Evolutionary conservation across 2,888 invertebrate species (phyloP), one percentile per base, ranked within the genome.

Genomic region (Autographa gamma): DNA sequence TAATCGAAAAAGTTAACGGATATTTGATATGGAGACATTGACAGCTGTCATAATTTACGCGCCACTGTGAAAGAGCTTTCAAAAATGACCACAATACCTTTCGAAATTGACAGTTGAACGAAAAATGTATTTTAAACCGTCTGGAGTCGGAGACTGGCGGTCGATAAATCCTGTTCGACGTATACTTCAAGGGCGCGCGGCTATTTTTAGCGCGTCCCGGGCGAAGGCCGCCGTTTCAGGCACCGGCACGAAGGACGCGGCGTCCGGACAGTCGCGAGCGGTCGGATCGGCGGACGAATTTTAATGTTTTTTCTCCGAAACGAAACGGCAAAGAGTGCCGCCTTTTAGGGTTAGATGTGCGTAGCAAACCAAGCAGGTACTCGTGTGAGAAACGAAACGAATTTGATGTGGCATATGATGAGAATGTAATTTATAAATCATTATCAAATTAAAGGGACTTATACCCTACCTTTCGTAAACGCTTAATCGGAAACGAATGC

Each of bases 121-220:
- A 79, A 81, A 76, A 62, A 69, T 64, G 68, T 79, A 76, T 77
- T 80, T 81, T 73, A 77, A 85, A 77, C 69, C 69, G 70, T 82
- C 78, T 83, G 76, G 78, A 80, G 77, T 79, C 66, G 66, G 84
- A 78, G 81, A 76, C 74, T 74, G 85, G 86, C 86, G 86, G 85
- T 79, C 89, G 86, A 93, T 93, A 93, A 93, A 94, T 94, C 94
- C 93, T 91, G 93, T 93, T 93, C 91, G 91, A 90, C 87, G 92
- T 88, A 83, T 89, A 85, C 89, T 90, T 91, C 93, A 94, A 94
- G 94, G 93, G 93, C 93, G 91, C 86, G 77, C 73, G 74, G 90
- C 90, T 95, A 95, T 94, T 93, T 93, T 91, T 95, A 95, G 94
- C 89, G 70, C 86, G 86, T 86, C 86, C 89, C 88, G 88, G 77